phyloP scores from a whole-genome alignment of 1,140 invertebrate species.

The Kradibia gibbosae region DNA sequence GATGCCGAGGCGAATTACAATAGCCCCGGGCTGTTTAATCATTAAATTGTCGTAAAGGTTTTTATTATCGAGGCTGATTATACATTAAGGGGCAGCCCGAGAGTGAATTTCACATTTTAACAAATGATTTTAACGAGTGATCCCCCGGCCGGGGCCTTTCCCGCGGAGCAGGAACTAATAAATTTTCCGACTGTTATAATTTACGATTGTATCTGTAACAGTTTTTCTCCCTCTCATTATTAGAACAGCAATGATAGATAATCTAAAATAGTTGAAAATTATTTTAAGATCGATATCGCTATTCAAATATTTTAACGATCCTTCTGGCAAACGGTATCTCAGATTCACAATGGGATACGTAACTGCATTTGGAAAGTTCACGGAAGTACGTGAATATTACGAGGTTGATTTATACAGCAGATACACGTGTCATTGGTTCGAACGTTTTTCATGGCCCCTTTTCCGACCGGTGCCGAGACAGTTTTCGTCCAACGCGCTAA shows the following conservation, averaged over 20 bases:
- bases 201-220: neutral
- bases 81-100: neutral
- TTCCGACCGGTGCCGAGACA: neutral
- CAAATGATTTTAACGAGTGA: neutral
- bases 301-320: slow-evolving; percentile 25
- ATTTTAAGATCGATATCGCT: slow-evolving; percentile 3
- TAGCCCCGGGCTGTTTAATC: neutral
- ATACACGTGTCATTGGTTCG: neutral
- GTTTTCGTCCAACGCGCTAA: too few species aligned
- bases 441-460: neutral
- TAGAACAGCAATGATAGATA: slow-evolving; percentile 21
- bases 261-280: slow-evolving; percentile 10
- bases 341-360: neutral
- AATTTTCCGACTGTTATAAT: neutral
- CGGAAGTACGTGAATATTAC: neutral
- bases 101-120: neutral
- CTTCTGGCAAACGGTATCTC: neutral
- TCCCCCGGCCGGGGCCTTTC: neutral
- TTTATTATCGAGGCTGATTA: neutral
- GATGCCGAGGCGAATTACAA: neutral
- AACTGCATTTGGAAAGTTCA: neutral
- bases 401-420: neutral
- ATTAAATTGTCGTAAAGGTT: neutral
- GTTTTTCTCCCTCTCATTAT: neutral
- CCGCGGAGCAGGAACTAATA: neutral